Evolutionary conservation across 1,140 invertebrate species (phyloP).

Genomic region (Solenopsis fugax): DNA sequence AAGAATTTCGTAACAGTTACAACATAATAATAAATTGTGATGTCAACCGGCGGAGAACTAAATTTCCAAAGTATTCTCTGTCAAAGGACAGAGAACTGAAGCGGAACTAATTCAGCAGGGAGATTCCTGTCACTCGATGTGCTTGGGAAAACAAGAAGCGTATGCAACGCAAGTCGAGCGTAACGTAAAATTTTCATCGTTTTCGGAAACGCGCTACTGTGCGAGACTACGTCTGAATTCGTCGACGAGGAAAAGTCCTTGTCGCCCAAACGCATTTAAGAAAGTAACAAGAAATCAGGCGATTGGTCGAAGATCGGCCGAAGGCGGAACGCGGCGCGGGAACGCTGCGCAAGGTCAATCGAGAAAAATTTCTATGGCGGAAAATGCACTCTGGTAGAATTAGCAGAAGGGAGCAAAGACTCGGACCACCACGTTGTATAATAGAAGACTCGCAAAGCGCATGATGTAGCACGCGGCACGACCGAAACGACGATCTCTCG

Average conservation of each 20-base stretch:
- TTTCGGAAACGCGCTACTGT: background rate
- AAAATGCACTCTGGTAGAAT: constrained; percentile 28
- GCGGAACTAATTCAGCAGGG: background rate
- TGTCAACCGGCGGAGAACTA: background rate
- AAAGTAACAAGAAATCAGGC: constrained; percentile 48
- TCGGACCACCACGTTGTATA: background rate
- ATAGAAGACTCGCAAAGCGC: background rate
- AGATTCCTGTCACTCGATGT: background rate
- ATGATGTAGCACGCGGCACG: constrained; percentile 26
- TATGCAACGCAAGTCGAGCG: background rate
- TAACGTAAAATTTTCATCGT: constrained; percentile 3
- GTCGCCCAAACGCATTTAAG: constrained; percentile 40
- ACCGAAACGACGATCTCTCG: constrained; percentile 3
- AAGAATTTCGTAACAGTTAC: background rate
- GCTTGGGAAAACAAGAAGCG: background rate
- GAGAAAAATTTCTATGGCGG: constrained; percentile 18
- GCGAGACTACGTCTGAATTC: background rate
- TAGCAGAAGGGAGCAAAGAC: background rate
- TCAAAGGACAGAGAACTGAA: background rate
- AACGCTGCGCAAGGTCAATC: background rate
- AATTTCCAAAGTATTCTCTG: background rate
- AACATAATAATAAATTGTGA: background rate
- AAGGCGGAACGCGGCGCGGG: background rate
- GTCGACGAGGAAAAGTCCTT: constrained; percentile 5
- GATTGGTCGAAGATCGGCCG: background rate